phyloP scores from a whole-genome alignment of 2,797 vertebrate genomes.

The Echeneis naucrates region DNA sequence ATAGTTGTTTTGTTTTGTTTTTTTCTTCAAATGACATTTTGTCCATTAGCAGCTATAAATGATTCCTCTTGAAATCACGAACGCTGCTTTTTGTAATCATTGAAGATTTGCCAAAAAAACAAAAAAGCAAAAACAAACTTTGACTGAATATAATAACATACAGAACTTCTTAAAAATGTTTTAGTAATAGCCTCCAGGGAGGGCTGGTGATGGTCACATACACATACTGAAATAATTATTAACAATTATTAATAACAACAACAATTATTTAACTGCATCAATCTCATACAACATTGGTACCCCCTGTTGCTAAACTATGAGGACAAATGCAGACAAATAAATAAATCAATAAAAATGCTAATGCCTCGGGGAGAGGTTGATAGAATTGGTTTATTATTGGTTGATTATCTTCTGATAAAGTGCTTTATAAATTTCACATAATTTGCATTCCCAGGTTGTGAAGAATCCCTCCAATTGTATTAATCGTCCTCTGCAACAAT shows the following conservation, averaged over 20 bases:
- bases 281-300: no score
- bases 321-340: no score
- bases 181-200: no score
- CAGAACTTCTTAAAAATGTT: slow-evolving; percentile 2
- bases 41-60: slow-evolving; percentile 64
- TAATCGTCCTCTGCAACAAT: no score
- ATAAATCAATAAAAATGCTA: no score
- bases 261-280: no score
- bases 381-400: not conserved
- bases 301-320: no score
- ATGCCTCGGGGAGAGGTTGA: not conserved
- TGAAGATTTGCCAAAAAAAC: slow-evolving; percentile 30
- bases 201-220: no score
- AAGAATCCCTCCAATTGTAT: no score
- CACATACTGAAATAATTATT: no score
- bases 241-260: no score
- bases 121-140: no score
- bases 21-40: slow-evolving; percentile 51
- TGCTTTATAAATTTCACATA: not conserved
- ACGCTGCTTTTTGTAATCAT: slow-evolving; percentile 13
- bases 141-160: slow-evolving; percentile 16
- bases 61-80: slow-evolving; percentile 39
- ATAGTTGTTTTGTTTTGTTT: slow-evolving; percentile 31
- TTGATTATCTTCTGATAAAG: not conserved
- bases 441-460: not conserved